These are phyloP conservation scores for Alethe diademata DNA, from an alignment of 2,113 vertebrate species.

Conservation along the genomic window DNA sequence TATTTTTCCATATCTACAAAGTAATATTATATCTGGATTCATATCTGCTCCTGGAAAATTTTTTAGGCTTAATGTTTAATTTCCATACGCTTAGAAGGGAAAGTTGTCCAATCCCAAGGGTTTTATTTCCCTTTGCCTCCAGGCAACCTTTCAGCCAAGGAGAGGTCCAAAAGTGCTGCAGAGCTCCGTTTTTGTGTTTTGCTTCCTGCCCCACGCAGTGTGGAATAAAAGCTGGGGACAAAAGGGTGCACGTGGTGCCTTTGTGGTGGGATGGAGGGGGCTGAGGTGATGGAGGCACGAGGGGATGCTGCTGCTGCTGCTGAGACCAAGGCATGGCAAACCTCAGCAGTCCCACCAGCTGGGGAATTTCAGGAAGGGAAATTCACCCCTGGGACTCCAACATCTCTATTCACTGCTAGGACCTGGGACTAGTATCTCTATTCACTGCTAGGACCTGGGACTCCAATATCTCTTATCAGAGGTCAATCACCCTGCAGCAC, in stretches of 20 bases:
- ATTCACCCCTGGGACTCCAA: background rate
- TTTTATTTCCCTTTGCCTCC: background rate
- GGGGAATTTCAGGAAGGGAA: background rate
- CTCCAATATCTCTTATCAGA: background rate
- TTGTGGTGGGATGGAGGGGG: background rate
- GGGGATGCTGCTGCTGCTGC: background rate
- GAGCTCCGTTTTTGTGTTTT: background rate
- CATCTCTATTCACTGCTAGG: no score
- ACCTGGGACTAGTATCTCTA: background rate
- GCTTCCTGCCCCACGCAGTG: conserved; percentile 11
- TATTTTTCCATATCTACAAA: conserved; percentile 50
- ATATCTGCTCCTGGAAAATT: conserved; percentile 40
- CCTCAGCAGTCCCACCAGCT: background rate
- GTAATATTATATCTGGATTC: conserved; percentile 32
- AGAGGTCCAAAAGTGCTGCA: background rate
- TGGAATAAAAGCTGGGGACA: conserved; percentile 8
- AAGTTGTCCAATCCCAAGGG: background rate
- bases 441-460: background rate
- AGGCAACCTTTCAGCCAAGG: background rate
- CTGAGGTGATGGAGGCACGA: fast-evolving
- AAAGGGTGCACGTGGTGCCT: background rate
- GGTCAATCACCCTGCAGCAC: background rate
- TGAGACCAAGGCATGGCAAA: background rate
- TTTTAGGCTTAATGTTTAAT: conserved; percentile 47
- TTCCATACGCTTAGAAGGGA: conserved; percentile 36